Evolutionary conservation across 1,140 invertebrate genomes (phyloP), one percentile per base, ranked within the genome.

Genomic region (Habropoda laboriosa): DNA sequence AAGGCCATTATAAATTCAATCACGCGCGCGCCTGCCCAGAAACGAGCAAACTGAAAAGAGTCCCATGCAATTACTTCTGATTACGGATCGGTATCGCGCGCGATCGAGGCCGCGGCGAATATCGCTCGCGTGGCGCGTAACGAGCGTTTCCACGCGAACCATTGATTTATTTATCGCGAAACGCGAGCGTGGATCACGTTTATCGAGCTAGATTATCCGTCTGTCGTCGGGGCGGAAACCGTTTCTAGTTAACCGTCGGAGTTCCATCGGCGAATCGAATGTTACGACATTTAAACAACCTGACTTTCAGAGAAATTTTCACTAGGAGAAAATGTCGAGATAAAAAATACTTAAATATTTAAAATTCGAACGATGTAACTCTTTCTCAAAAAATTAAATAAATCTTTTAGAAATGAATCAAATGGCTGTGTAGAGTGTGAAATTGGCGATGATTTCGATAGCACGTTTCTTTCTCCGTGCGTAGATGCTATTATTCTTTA

Each of bases 91-190:
- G 64, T 82, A 82, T 78, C 80, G 51, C 30, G 45, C 53, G 24
- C 38, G 74, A 79, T 82, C 57, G 51, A 47, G 40, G 64, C 64
- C 51, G 40, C 42, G 47, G 72, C 73, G 51, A 67, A 79, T 71
- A 81, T 30, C 45, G 27, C 21, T 47, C 55, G 63, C 30, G 61
- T 55, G 57, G 16, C 49, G 24, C 32, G 67, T 57, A 72, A 73
- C 60, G 45, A 60, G 27, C 38, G 30, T 24, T 57, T 74, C 35
- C 63, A 68, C 64, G 63, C 40, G 38, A 68, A 12, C 47, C 66
- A 76, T 81, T 78, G 82, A 85, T 86, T 85, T 77, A 78, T 85
- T 70, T 51, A 32, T 67, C 57, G 47, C 74, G 57, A 72, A 73
- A 77, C 35, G 55, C 35, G 66, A 61, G 13, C 42, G 21, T 57